Evolutionary conservation across 2,113 vertebrate species (phyloP).

Genomic region (Amphiprion percula): DNA sequence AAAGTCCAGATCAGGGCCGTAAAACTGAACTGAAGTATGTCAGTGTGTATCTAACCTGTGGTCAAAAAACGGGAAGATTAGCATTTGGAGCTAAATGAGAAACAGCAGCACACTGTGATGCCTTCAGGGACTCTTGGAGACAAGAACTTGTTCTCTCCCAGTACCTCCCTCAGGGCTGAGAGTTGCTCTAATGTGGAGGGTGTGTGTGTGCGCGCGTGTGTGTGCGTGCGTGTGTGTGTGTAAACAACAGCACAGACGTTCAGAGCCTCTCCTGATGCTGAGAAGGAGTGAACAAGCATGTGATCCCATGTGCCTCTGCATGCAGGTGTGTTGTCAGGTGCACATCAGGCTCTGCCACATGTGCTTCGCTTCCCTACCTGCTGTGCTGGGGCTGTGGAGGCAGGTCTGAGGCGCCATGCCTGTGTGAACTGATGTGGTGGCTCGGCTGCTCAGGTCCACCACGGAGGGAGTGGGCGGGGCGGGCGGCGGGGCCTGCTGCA

Average conservation of each 20-base stretch:
- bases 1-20: slow-evolving; percentile 26
- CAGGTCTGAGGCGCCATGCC: slow-evolving; percentile 89
- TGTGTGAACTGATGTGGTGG: slow-evolving; percentile 89
- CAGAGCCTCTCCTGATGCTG: not conserved
- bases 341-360: not conserved
- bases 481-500: slow-evolving; percentile 80
- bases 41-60: not conserved
- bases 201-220: not conserved
- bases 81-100: not conserved
- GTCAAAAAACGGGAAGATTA: not conserved
- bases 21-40: slow-evolving; percentile 10
- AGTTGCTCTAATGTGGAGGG: not conserved
- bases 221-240: slow-evolving; percentile 15
- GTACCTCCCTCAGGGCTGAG: not conserved
- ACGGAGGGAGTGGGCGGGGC: slow-evolving; percentile 87
- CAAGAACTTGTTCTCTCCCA: not conserved
- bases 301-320: not conserved
- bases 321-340: slow-evolving; percentile 4
- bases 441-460: slow-evolving; percentile 94
- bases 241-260: not conserved
- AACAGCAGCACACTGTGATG: not conserved
- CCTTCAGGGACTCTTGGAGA: not conserved
- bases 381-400: slow-evolving; percentile 89
- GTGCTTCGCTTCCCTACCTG: slow-evolving; percentile 86
- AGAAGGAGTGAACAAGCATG: not conserved